phyloP scores from a whole-genome alignment of 1,140 invertebrate species.

The Drosophila funebris region DNA sequence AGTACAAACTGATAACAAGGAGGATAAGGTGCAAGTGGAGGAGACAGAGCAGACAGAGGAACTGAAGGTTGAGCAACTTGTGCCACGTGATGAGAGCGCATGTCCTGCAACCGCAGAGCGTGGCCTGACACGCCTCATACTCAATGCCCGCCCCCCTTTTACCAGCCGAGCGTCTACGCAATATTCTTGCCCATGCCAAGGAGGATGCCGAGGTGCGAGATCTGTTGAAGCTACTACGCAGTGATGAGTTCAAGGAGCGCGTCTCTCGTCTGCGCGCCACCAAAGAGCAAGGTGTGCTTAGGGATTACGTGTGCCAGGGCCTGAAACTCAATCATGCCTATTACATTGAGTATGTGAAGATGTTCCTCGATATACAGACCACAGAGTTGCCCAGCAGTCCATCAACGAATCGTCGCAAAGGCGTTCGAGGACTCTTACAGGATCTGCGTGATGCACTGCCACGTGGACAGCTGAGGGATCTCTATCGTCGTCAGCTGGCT shows the following conservation, averaged over 20 bases:
- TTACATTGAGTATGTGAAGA: constrained; percentile 41
- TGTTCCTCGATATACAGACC: constrained; percentile 45
- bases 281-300: constrained; percentile 42
- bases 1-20: not conserved
- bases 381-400: constrained; percentile 28
- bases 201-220: constrained; percentile 49
- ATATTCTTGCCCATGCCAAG: constrained; percentile 56
- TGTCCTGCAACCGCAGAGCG: constrained; percentile 34
- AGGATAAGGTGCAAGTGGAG: not conserved
- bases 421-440: constrained; percentile 50
- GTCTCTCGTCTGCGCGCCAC: constrained; percentile 28
- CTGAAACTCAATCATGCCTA: constrained; percentile 48
- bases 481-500: constrained; percentile 42
- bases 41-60: not conserved
- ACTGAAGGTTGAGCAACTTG: not conserved
- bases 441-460: constrained; percentile 60
- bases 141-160: constrained; percentile 51
- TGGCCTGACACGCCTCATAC: constrained; percentile 51
- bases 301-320: constrained; percentile 44
- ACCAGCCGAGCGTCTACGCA: constrained; percentile 35
- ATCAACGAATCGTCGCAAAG: constrained; percentile 51
- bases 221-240: constrained; percentile 34
- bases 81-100: constrained; percentile 29
- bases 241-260: constrained; percentile 34
- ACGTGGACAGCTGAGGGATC: constrained; percentile 35